Evolutionary conservation across 1,140 invertebrate species (phyloP), one percentile per base, ranked within the genome.

Genomic region (Batillaria attramentaria): DNA sequence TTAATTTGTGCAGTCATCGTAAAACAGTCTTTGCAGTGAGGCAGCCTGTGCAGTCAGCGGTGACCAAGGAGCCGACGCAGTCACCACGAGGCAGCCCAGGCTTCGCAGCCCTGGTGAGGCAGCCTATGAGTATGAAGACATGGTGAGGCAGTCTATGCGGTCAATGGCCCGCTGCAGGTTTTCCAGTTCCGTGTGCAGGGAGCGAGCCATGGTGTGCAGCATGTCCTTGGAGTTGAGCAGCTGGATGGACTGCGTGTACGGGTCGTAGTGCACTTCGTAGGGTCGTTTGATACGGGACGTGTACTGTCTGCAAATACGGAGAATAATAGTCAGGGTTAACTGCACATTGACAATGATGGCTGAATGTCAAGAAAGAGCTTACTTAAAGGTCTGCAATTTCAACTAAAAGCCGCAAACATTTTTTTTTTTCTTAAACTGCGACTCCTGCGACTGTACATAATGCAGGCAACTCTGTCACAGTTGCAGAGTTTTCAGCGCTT

Each of bases 231-330:
- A 96, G 88, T 97, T 98, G 4, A 99, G 92, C 43, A 98, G 94
- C 89, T 97, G 96, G 39, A 99, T 94, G 66, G 94, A 95, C 88
- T 98, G 96, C 0, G 97, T 99, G 89, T 98, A 98, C 0, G 98
- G 93, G 88, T 99, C 98, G 91, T 99, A 99, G 62, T 96, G 93
- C 0, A 99, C 96, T 66, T 96, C 95, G 89, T 99, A 99, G 50
- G 95, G 94, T 78, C 96, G 94, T 1, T 96, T 95, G 84, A 99
- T 98, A 0, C 94, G 95, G 76, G 95, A 93, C 1, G 97, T 94
- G 91, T 95, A 99, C 94, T 96, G 95, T 85, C 98, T 99, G 88
- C 28, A 93, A 62, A 62, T 62, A 62, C 8, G 57, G 6, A 62
- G 10, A 62, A 28, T 8, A 62, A 28, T n/a, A 62, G 57, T 28